Evolutionary conservation across 1,140 invertebrate species (phyloP).

Genomic region (Pseudomyrmex sp.): DNA sequence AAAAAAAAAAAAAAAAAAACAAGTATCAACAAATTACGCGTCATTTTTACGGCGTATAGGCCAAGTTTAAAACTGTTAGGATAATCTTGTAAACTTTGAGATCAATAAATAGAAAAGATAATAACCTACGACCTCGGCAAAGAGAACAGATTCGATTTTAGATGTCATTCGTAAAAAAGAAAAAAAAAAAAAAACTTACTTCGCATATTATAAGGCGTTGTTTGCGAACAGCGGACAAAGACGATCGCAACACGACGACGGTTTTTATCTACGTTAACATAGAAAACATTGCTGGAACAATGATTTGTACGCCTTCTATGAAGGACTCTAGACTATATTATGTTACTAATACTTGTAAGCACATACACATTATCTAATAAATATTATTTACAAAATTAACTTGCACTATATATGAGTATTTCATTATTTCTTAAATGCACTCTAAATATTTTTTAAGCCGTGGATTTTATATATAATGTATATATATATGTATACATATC

Average conservation of each 20-base stretch:
- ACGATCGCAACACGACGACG: constrained; percentile 74
- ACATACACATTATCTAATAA: constrained; percentile 82
- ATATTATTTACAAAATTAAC: constrained; percentile 83
- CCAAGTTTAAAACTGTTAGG: constrained; percentile 26
- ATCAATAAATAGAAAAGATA: constrained; percentile 27
- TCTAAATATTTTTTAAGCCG: constrained; percentile 11
- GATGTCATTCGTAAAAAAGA: constrained; percentile 37
- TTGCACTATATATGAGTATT: background rate
- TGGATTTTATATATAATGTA: background rate
- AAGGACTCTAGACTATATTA: constrained; percentile 83
- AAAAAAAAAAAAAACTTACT: constrained; percentile 20
- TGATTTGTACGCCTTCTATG: constrained; percentile 84
- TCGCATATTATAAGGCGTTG: constrained; percentile 22
- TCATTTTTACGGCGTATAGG: constrained; percentile 43
- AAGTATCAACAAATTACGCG: constrained; percentile 30
- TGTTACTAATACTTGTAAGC: constrained; percentile 83
- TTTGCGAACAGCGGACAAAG: constrained; percentile 65
- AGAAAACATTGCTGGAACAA: constrained; percentile 84
- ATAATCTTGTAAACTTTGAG: constrained; percentile 34
- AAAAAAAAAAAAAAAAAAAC: background rate
- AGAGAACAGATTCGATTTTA: constrained; percentile 66
- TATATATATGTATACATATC: too few species aligned
- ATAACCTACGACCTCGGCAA: constrained; percentile 19
- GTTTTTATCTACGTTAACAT: constrained; percentile 83
- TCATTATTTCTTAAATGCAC: background rate